Percentiles rank a stretch among this genome's conserved stretches.
Evolutionary conservation across 2,113 vertebrate species (phyloP).

Genomic region (Oryzias javanicus): DNA sequence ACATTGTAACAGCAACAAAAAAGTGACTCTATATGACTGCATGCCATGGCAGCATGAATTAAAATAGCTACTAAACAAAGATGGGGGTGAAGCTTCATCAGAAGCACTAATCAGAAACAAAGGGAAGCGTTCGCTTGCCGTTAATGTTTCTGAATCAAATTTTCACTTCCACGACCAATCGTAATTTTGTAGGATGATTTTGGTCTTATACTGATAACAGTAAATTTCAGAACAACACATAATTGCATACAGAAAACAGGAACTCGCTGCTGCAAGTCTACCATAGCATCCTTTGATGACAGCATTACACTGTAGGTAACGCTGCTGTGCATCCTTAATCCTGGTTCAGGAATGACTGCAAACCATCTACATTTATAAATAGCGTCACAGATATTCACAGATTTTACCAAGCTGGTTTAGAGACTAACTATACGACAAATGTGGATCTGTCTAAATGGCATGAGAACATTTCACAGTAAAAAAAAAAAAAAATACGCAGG

Average conservation of each 20-base stretch:
- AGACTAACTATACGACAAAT: slow-evolving; percentile 8
- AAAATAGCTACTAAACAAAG: slow-evolving; percentile 14
- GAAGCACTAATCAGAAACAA: background rate
- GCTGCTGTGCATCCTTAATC: background rate
- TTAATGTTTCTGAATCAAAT: background rate
- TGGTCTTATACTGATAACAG: slow-evolving; percentile 11
- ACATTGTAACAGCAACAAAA: slow-evolving; percentile 11
- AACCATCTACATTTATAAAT: slow-evolving; percentile 7
- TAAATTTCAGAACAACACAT: slow-evolving; percentile 21
- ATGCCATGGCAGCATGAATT: slow-evolving; percentile 7
- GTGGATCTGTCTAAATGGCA: slow-evolving; percentile 28
- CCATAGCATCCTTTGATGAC: slow-evolving; percentile 14
- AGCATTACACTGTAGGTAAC: slow-evolving; percentile 33
- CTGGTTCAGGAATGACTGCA: slow-evolving; percentile 18
- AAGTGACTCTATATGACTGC: background rate
- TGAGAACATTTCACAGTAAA: slow-evolving; percentile 48
- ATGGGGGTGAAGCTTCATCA: background rate
- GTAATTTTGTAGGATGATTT: slow-evolving; percentile 17
- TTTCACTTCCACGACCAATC: slow-evolving; percentile 19
- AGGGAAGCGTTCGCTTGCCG: background rate
- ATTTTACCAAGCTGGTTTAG: slow-evolving; percentile 32
- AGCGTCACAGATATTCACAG: slow-evolving; percentile 12
- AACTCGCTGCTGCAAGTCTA: slow-evolving; percentile 9
- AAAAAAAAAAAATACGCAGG: slow-evolving; percentile 12
- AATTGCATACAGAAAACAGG: slow-evolving; percentile 43